Conservation (phyloP, 2,888 invertebrate species). For the Aphrophora alni region DNA sequence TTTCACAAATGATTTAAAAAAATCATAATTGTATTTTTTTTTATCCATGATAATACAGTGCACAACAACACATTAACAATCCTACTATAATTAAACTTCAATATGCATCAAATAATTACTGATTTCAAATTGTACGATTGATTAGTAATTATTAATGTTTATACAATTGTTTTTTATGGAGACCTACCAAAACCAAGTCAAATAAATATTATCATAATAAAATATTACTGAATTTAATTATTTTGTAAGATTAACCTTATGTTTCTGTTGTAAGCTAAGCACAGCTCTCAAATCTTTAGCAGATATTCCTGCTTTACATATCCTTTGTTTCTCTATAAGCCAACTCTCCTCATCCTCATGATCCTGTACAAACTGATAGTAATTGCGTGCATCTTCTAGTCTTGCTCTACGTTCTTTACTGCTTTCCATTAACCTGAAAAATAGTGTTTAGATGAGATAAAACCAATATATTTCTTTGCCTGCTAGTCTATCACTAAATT, state of each 20-base stretch:
- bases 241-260: conserved; percentile 67
- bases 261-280: conserved; percentile 88
- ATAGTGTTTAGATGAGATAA: neutral
- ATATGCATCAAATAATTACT: no score
- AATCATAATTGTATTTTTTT: no score
- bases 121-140: no score
- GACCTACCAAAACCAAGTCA: no score
- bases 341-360: conserved; percentile 98
- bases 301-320: conserved; percentile 90
- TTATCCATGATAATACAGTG: no score
- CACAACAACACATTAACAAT: no score
- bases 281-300: conserved; percentile 94
- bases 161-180: no score
- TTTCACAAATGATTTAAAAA: no score
- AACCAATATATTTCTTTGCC: neutral
- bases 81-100: no score
- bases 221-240: no score
- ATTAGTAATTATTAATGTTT: no score
- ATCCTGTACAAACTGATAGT: conserved; percentile 95
- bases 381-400: conserved; percentile 90
- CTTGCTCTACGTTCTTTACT: conserved; percentile 80
- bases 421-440: conserved; percentile 67
- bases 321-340: conserved; percentile 92
- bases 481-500: neutral
- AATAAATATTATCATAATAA: no score